Evolutionary conservation across 1,140 invertebrate genomes (phyloP).

Genomic region (Melanaphis sacchari): DNA sequence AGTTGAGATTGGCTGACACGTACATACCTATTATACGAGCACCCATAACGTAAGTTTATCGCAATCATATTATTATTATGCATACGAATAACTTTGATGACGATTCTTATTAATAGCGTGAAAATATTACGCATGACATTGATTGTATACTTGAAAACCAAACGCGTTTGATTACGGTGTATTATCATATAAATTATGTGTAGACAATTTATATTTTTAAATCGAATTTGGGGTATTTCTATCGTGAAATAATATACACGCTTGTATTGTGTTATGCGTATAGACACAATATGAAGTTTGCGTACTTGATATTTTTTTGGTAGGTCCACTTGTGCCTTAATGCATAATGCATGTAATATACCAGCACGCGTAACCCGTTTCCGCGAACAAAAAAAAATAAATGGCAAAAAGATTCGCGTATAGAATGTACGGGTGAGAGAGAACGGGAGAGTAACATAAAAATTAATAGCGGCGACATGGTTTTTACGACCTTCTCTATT

Average conservation of each 20-base stretch:
- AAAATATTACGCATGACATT: neutral
- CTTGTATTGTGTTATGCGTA: neutral
- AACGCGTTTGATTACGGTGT: neutral
- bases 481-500: conserved; percentile 55
- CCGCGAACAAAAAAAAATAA: conserved; percentile 58
- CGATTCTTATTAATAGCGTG: neutral
- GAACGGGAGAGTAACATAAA: conserved; percentile 48
- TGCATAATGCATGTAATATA: conserved; percentile 57
- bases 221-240: neutral
- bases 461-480: conserved; percentile 56
- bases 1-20: neutral
- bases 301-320: conserved; percentile 35
- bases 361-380: conserved; percentile 56
- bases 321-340: conserved; percentile 55
- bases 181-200: conserved; percentile 44
- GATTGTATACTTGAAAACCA: neutral
- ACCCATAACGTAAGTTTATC: too few relatives aligned
- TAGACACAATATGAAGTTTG: conserved; percentile 24
- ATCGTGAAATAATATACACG: neutral
- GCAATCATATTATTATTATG: neutral
- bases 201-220: neutral
- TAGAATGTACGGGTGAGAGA: neutral
- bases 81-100: neutral
- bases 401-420: conserved; percentile 54
- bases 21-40: neutral